Conservation (phyloP, 2,797 vertebrate genomes). For the Lates japonicus region DNA sequence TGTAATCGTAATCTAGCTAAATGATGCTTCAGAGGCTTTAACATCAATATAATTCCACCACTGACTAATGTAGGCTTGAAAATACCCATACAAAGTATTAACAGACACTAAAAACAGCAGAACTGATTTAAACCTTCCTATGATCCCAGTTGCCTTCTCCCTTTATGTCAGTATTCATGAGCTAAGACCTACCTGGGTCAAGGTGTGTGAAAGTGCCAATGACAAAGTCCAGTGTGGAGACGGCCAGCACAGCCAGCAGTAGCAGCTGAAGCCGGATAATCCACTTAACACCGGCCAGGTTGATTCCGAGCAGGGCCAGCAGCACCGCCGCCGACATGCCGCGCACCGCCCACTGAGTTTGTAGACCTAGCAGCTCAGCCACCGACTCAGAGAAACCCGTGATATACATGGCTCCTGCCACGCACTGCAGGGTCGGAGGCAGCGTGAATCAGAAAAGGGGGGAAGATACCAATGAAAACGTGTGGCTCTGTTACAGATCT, state of each 20-base stretch:
- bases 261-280: slow-evolving; percentile 96
- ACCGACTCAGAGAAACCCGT: slow-evolving; percentile 97
- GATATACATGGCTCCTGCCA: slow-evolving; percentile 98
- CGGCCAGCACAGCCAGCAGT: slow-evolving; percentile 91
- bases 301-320: slow-evolving; percentile 94
- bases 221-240: slow-evolving; percentile 96
- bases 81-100: not conserved
- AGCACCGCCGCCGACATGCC: slow-evolving; percentile 91
- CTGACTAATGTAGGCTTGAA: not conserved
- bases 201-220: slow-evolving; percentile 96
- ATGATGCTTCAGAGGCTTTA: not conserved
- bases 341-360: slow-evolving; percentile 92
- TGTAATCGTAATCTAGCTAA: not conserved
- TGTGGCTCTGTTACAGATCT: not conserved
- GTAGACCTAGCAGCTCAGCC: slow-evolving; percentile 89
- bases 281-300: slow-evolving; percentile 98
- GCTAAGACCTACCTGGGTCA: slow-evolving; percentile 89
- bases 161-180: not conserved
- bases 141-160: not conserved
- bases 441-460: not conserved
- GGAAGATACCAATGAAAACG: not conserved
- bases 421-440: slow-evolving; percentile 86
- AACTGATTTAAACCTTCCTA: slow-evolving; percentile 2
- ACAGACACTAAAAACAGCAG: not conserved
- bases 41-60: not conserved